Evolutionary conservation across 2,113 vertebrate species (phyloP).

Genomic region (Empidonax alnorum): DNA sequence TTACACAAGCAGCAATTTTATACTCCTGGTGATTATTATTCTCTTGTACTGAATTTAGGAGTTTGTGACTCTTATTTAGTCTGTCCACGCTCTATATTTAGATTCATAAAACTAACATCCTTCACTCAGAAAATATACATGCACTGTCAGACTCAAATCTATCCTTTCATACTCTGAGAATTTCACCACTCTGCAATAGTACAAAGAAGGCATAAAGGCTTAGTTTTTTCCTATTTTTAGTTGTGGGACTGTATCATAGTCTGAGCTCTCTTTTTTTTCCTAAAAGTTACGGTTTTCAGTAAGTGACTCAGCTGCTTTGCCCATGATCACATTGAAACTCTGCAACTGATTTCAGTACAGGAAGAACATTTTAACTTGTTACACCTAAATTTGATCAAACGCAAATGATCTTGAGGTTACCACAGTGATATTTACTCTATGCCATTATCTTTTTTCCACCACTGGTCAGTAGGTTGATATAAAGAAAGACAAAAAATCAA

Average conservation of each 20-base stretch:
- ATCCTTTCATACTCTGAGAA: not conserved
- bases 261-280: not conserved
- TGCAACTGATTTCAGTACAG: not conserved
- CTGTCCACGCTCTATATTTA: conserved; percentile 13
- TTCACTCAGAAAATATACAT: not conserved
- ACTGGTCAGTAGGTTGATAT: not conserved
- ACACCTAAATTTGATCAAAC: not conserved
- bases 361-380: not conserved
- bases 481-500: not conserved
- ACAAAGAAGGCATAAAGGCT: not conserved
- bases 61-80: not conserved
- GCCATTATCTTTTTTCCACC: not conserved
- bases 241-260: not conserved
- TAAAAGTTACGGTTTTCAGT: not conserved
- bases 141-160: not conserved
- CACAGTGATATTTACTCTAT: not conserved
- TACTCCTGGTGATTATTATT: not conserved
- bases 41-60: not conserved
- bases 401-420: not conserved
- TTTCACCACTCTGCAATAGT: not conserved
- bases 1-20: not conserved
- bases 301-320: not conserved
- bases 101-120: not conserved
- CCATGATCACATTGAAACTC: not conserved
- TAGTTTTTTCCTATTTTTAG: not conserved